Conservation (phyloP, 2,888 invertebrate genomes). For the Stegana nigrithorax region DNA sequence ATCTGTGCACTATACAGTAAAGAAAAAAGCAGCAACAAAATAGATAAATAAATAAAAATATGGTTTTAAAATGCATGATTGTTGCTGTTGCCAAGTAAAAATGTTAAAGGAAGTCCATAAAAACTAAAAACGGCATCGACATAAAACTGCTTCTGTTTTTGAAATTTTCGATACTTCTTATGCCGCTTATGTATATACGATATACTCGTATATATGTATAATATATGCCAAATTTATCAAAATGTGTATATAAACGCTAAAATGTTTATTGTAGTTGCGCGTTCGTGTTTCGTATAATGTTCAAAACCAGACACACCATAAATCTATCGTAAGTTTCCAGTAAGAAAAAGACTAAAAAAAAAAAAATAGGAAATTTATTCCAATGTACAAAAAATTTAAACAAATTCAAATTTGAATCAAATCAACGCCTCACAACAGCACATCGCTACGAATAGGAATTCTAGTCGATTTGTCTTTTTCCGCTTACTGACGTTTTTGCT, state of each 20-base stretch:
- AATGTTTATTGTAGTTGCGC: no score
- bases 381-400: not conserved
- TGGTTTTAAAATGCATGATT: no score
- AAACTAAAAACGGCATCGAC: not conserved
- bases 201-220: constrained; percentile 7
- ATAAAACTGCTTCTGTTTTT: not conserved
- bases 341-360: not conserved
- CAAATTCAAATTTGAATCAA: not conserved
- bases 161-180: constrained; percentile 8
- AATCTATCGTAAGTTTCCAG: not conserved
- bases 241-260: no score
- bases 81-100: not conserved
- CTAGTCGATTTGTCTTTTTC: constrained; percentile 70
- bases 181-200: constrained; percentile 7
- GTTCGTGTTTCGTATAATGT: no score
- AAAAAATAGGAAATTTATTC: not conserved
- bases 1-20: no score
- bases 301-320: not conserved
- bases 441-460: no score
- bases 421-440: no score
- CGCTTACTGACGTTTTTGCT: constrained; percentile 69
- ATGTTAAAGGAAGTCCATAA: not conserved
- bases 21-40: no score
- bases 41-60: no score
- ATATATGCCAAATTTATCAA: not conserved